These are phyloP conservation scores for Montipora capricornis DNA, from an alignment of 64 coral and sea anemone genomes.

Conservation along the genomic window DNA sequence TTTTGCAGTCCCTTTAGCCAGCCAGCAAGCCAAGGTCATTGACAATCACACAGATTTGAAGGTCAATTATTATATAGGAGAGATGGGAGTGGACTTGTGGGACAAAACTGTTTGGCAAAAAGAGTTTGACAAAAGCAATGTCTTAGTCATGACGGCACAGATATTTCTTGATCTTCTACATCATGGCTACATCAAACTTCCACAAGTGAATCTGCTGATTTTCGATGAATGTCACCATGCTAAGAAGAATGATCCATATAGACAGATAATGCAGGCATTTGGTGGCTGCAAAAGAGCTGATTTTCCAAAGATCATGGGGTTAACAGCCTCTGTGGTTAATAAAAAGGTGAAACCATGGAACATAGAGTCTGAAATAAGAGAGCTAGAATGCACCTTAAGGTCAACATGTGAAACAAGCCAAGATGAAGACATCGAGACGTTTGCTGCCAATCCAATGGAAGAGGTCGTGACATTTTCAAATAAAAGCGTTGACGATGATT, in stretches of 20 bases:
- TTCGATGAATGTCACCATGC: conserved; percentile 99
- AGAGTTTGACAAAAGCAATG: conserved; percentile 75
- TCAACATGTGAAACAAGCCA: conserved; percentile 86
- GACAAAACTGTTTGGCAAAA: conserved; percentile 64
- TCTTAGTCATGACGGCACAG: conserved; percentile 94
- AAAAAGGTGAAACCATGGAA: conserved; percentile 75
- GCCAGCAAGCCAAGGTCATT: conserved; percentile 90
- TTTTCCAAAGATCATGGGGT: conserved; percentile 71
- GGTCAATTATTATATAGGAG: conserved; percentile 80
- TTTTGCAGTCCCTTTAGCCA: conserved; percentile 82
- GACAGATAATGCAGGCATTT: conserved; percentile 85
- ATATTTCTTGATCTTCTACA: conserved; percentile 83
- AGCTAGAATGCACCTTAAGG: conserved; percentile 81
- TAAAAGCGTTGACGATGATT: conserved; percentile 7
- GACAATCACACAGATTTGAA: conserved; percentile 74
- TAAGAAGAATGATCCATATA: conserved; percentile 88
- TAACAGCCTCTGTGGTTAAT: conserved; percentile 94
- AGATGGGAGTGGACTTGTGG: conserved; percentile 95
- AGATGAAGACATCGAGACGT: conserved; percentile 76
- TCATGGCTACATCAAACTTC: conserved; percentile 66
- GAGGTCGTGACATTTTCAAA: conserved; percentile 44
- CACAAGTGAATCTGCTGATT: conserved; percentile 83
- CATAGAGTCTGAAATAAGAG: conserved; percentile 77
- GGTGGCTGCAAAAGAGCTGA: background rate
- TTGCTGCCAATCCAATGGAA: conserved; percentile 80